Evolutionary conservation across 2,888 invertebrate species (phyloP), one percentile per base, ranked within the genome.

Genomic region (Gastracanthus pulcherrimus): DNA sequence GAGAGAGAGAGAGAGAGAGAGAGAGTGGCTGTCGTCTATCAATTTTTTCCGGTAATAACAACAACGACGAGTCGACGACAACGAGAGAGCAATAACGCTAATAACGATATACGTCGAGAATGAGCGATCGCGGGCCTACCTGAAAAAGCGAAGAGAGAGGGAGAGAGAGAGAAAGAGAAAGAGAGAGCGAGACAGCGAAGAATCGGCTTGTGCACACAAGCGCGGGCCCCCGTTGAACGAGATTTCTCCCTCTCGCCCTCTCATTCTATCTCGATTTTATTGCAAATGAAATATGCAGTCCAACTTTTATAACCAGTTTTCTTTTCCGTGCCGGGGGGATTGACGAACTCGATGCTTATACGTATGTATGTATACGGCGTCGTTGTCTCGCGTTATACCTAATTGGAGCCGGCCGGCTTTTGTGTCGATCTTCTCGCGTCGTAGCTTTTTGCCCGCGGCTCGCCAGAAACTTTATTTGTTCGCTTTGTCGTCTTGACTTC

Each of bases 21-120:
- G n/a, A n/a, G n/a, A 84, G 83, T 83, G 84, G 81, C 85, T 86
- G 86, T 87, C 87, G 86, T 86, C 85, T 88, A 87, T 89, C 88
- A 87, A 85, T 87, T 80, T 72, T 82, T 82, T 74, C 78, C 70
- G 72, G 71, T 80, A 83, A 81, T 81, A 81, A 75, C 78, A 75
- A 51, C 76, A 62, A 34, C 36, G 62, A 62, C 9, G 62, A 34
- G 60, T 64, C 66, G 74, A 23, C 72, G 72, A 76, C 82, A 62
- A 69, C 51, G 76, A 71, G 80, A 13, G 70, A 71, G 81, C 81
- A 83, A 83, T 83, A 78, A 81, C 78, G 75, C 83, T 83, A 81
- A 83, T 83, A 83, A 83, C 83, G 81, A 83, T 83, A 81, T 80
- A 80, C 81, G 81, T 83, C 83, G 81, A 81, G 81, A 83, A 83